These are phyloP conservation scores for Oreotrochilus melanogaster DNA, from an alignment of 2,113 vertebrate species.

Conservation along the genomic window DNA sequence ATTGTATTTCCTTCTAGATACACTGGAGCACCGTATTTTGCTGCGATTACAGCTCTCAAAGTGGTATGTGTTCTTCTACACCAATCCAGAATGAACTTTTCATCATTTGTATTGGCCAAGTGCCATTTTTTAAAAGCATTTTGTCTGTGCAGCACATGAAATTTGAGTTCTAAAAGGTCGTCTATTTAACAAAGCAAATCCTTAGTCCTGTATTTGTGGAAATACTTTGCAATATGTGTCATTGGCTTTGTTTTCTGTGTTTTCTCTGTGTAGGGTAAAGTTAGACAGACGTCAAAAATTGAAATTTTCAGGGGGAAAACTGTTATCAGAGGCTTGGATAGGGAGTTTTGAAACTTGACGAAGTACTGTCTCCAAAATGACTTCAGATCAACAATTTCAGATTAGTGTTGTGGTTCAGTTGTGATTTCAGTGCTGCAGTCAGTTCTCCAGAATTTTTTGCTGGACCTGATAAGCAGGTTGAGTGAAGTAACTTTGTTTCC, in stretches of 20 bases:
- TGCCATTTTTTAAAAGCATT: not conserved
- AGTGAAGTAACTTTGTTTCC: not conserved
- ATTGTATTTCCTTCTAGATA: slow-evolving; percentile 81
- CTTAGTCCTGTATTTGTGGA: not conserved
- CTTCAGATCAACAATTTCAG: not conserved
- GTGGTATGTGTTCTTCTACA: slow-evolving; percentile 81
- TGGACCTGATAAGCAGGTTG: not conserved
- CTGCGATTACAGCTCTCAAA: slow-evolving; percentile 96
- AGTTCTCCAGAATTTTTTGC: not conserved
- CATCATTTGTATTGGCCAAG: not conserved
- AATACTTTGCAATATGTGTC: not conserved
- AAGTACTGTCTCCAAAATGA: not conserved
- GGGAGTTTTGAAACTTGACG: not conserved
- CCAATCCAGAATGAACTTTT: not conserved
- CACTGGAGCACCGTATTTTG: slow-evolving; percentile 96
- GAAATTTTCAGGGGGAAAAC: not conserved
- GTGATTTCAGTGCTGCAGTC: not conserved
- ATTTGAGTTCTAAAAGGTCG: not conserved
- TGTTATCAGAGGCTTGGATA: not conserved
- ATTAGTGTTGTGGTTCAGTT: not conserved
- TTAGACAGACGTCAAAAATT: not conserved
- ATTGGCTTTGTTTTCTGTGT: not conserved
- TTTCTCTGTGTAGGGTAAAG: not conserved
- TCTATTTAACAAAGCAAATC: not conserved
- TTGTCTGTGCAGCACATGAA: not conserved